Evolutionary conservation across 2,888 invertebrate species (phyloP).

Genomic region (Onthophagus sagittarius): DNA sequence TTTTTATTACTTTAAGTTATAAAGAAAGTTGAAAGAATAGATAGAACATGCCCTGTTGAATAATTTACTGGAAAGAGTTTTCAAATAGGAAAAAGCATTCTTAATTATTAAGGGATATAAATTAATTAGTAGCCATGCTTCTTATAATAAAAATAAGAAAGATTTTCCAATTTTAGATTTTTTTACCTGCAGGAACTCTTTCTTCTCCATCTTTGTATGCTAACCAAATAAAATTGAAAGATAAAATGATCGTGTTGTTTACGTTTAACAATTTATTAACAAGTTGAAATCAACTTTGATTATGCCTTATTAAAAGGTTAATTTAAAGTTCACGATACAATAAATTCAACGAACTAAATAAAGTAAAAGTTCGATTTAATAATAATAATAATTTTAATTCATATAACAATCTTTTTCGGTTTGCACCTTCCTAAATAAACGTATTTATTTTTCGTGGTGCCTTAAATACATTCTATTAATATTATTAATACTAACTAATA

Average conservation of each 20-base stretch:
- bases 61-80: neutral
- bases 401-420: too few relatives aligned
- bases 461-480: too few relatives aligned
- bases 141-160: neutral
- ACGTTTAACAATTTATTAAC: neutral
- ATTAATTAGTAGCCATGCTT: neutral
- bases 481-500: too few relatives aligned
- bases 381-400: too few relatives aligned
- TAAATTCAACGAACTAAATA: too few relatives aligned
- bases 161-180: neutral
- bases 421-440: too few relatives aligned
- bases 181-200: slow-evolving; percentile 64
- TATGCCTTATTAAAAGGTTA: too few relatives aligned
- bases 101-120: neutral
- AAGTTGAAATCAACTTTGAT: too few relatives aligned
- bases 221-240: slow-evolving; percentile 35
- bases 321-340: too few relatives aligned
- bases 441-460: too few relatives aligned
- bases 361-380: too few relatives aligned
- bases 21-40: neutral
- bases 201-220: slow-evolving; percentile 67
- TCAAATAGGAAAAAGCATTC: neutral
- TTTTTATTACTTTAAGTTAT: neutral
- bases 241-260: neutral
- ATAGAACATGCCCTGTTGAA: neutral